Base-by-base conservation (phyloP, 2,797 vertebrate genomes). In the Pangasius macronema region DNA sequence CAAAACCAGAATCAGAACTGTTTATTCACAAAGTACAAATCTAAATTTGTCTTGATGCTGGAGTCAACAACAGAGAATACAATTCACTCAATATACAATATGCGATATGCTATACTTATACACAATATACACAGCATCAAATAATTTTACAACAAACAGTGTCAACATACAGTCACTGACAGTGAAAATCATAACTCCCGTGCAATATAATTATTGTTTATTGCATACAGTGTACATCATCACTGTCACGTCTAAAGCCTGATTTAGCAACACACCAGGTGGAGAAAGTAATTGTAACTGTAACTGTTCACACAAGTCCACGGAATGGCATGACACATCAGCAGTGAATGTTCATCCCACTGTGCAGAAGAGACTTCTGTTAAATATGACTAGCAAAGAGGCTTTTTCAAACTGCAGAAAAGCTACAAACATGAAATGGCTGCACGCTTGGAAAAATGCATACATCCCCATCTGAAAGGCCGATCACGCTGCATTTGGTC, bases 401-500 rank as follows among this genome's bases (percentile, higher is more conserved):
- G 33, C 10, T 8, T 59, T 59, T 24, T 36, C 79, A 63, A 16
- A 46, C 53, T 1, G 11, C 36, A 42, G 13, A 46, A 82, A 63
- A 65, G 9, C 39, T n/a, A 63, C 7, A 82, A 63, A 61, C 27
- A 30, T 63, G 7, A 63, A 82, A 18, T 16, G 36, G 39, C 57
- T 63, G 39, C 59, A 49, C 8, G 14, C 80, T 65, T 82, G 0
- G 36, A 82, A 82, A 82, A 82, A 61, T 63, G 14, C n/a, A 6
- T 46, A 42, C 13, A 6, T 36, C 18, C 10, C 36, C 10, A 39
- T n/a, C 68, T 63, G 65, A 89, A 84, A 55, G 75, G 77, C 16
- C 22, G 84, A 70, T 68, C 82, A 70, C 30, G 11, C 85, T 33
- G 2, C 55, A 46, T 82, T 36, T 77, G 59, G 59, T 88, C 53